Evolutionary conservation across 1,140 invertebrate species (phyloP).

Genomic region (Zelostemma sp.): DNA sequence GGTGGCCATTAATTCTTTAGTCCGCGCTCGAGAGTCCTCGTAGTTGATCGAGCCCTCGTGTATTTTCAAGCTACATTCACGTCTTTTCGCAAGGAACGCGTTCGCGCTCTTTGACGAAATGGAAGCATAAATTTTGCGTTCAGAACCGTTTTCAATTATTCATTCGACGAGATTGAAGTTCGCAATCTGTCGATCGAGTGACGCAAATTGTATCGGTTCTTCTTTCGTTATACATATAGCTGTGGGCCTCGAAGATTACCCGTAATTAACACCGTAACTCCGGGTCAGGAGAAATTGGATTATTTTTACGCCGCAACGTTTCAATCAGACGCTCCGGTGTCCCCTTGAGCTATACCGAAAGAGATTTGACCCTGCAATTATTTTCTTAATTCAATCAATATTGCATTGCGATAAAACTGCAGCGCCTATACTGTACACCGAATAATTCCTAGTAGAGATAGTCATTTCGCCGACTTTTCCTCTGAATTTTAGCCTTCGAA

Average conservation of each 20-base stretch:
- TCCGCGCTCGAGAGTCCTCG: neutral
- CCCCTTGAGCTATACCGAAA: conserved; percentile 66
- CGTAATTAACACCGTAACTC: conserved; percentile 66
- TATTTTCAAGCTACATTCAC: neutral
- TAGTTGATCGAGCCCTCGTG: conserved; percentile 19
- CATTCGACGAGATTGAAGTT: neutral
- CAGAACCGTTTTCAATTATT: conserved; percentile 1
- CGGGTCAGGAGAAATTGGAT: conserved; percentile 62
- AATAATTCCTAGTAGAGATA: too few relatives aligned
- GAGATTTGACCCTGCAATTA: conserved; percentile 68
- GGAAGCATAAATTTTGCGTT: neutral
- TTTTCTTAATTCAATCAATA: conserved; percentile 68
- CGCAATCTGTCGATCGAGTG: conserved; percentile 1
- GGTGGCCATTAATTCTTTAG: conserved; percentile 47
- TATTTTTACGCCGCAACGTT: conserved; percentile 68
- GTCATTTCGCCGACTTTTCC: too few relatives aligned
- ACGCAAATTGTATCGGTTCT: conserved; percentile 33
- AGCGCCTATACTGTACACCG: too few relatives aligned
- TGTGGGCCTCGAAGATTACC: conserved; percentile 58
- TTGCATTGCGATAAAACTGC: conserved; percentile 36
- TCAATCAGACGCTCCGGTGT: conserved; percentile 67
- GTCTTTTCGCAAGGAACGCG: too few relatives aligned
- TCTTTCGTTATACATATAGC: conserved; percentile 37
- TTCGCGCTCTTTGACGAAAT: neutral
- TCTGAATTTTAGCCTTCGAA: too few relatives aligned